Conservation (phyloP, 2,797 vertebrate genomes). For the Phataginus tricuspis region DNA sequence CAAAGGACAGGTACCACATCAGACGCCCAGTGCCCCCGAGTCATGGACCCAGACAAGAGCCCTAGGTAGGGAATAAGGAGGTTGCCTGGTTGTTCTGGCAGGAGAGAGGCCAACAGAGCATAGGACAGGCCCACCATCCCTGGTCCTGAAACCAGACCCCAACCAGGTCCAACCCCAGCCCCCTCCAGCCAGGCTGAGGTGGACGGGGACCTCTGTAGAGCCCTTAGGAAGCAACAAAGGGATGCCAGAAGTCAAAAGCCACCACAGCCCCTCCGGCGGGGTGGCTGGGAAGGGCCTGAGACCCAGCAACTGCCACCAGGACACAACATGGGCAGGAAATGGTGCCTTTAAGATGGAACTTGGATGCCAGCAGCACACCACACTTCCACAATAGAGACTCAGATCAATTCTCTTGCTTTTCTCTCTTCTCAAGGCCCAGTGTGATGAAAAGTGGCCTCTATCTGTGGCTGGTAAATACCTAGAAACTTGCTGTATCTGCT, state of each 20-base stretch:
- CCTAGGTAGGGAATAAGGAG: neutral
- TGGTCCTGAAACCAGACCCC: neutral
- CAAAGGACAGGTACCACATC: too few relatives aligned
- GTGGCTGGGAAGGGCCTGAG: neutral
- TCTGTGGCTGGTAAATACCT: conserved; percentile 59
- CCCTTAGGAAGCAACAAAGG: neutral
- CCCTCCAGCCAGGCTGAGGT: neutral
- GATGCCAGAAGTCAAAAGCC: neutral
- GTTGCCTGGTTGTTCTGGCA: neutral
- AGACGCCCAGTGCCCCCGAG: neutral
- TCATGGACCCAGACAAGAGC: neutral
- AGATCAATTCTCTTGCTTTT: conserved; percentile 62
- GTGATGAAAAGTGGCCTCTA: conserved; percentile 58
- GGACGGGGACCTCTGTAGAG: neutral
- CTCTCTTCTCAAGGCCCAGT: conserved; percentile 60
- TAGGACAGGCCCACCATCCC: neutral
- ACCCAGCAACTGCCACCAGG: neutral
- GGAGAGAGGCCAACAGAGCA: neutral
- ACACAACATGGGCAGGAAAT: neutral
- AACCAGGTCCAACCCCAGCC: neutral
- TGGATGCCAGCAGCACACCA: fast-evolving
- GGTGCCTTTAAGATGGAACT: conserved; percentile 1
- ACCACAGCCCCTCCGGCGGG: neutral
- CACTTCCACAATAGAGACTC: neutral
- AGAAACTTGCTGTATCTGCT: conserved; percentile 63